phyloP scores from a whole-genome alignment of 2,888 invertebrate genomes.

The Meta bourneti region DNA sequence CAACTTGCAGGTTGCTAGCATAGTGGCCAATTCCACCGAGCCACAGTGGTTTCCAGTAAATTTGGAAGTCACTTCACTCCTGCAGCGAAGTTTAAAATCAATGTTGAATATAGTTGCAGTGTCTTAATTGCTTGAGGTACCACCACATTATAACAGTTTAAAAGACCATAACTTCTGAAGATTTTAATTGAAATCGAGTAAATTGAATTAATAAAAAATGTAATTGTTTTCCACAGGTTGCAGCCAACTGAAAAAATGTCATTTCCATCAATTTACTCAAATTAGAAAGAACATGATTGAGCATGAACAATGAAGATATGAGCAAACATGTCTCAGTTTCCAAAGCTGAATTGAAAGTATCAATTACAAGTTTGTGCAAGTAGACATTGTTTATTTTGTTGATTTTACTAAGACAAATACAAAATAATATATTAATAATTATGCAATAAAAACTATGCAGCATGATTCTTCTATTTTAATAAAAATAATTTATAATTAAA shows the following conservation, averaged over 20 bases:
- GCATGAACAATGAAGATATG: neutral
- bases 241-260: constrained; percentile 67
- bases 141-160: too few species aligned
- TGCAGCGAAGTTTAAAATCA: too few species aligned
- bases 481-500: too few species aligned
- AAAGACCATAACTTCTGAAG: neutral
- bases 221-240: constrained; percentile 25
- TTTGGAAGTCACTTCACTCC: too few species aligned
- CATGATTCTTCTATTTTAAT: neutral
- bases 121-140: too few species aligned
- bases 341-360: neutral
- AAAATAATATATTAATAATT: neutral
- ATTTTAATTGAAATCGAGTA: neutral
- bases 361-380: neutral
- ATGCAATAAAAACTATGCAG: neutral
- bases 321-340: too few species aligned
- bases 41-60: too few species aligned
- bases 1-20: too few species aligned
- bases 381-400: neutral
- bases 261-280: constrained; percentile 64
- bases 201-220: neutral
- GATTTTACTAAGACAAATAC: neutral
- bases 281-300: neutral
- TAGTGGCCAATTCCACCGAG: too few species aligned
- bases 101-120: too few species aligned